Evolutionary conservation across 2,888 invertebrate species (phyloP).

Genomic region (Tricholauxania praeusta): DNA sequence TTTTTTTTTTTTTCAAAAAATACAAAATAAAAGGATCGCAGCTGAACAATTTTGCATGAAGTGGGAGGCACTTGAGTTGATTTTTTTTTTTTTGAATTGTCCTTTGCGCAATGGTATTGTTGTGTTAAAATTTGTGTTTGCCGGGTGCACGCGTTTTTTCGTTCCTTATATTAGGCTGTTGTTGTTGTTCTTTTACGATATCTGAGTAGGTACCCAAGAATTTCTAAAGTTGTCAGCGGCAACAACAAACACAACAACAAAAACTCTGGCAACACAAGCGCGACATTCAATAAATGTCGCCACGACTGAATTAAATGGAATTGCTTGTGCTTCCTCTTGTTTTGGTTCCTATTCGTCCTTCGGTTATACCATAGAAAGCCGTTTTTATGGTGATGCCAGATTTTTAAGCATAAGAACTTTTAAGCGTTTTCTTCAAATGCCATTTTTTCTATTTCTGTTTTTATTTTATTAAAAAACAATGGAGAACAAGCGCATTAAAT

Average conservation of each 20-base stretch:
- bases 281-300: slow-evolving; percentile 9
- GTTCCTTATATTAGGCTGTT: background rate
- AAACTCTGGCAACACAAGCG: background rate
- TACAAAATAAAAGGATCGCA: slow-evolving; percentile 13
- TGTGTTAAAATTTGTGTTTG: background rate
- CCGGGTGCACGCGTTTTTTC: background rate
- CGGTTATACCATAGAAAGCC: background rate
- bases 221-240: background rate
- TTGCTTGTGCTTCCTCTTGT: background rate
- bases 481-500: too few relatives aligned
- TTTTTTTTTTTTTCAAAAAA: background rate
- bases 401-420: too few relatives aligned
- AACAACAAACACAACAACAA: slow-evolving; percentile 17
- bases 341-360: background rate
- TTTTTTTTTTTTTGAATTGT: slow-evolving; percentile 1
- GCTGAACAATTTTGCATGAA: slow-evolving; percentile 7
- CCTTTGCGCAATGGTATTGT: background rate
- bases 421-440: too few relatives aligned
- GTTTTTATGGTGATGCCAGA: too few relatives aligned
- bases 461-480: too few relatives aligned
- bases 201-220: slow-evolving; percentile 1
- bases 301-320: slow-evolving; percentile 9
- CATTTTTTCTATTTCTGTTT: too few relatives aligned
- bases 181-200: background rate
- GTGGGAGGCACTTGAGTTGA: slow-evolving; percentile 30